Conservation (phyloP, 2,797 vertebrate species). For the Phataginus tricuspis region DNA sequence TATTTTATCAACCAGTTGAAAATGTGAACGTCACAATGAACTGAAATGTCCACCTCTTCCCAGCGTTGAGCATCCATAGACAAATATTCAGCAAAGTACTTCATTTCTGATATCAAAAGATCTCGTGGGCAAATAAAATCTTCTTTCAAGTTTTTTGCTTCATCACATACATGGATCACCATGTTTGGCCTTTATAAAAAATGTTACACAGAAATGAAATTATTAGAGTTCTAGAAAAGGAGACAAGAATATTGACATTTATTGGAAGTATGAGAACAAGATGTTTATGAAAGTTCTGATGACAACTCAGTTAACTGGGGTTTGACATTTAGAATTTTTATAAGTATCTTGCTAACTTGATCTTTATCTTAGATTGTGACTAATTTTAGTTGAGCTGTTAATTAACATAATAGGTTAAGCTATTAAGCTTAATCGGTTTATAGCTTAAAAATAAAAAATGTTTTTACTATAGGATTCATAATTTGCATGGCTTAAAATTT, state of each 20-base stretch:
- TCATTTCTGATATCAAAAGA: conserved; percentile 98
- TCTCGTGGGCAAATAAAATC: conserved; percentile 97
- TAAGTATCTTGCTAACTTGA: neutral
- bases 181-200: conserved; percentile 92
- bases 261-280: conserved; percentile 44
- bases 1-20: conserved; percentile 99
- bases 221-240: conserved; percentile 65
- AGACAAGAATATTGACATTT: conserved; percentile 39
- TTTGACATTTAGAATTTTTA: conserved; percentile 42
- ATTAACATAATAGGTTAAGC: neutral
- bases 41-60: conserved; percentile 99
- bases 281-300: neutral
- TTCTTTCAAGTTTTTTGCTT: conserved; percentile 97
- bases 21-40: conserved; percentile 98
- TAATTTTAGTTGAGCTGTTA: conserved; percentile 45
- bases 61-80: conserved; percentile 95
- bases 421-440: neutral
- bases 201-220: conserved; percentile 67
- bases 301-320: conserved; percentile 36
- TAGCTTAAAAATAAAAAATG: conserved; percentile 43
- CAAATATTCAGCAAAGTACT: conserved; percentile 97
- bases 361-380: conserved; percentile 4
- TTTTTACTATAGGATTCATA: conserved; percentile 37
- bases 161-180: conserved; percentile 99
- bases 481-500: conserved; percentile 48